Conservation (phyloP, 2,888 invertebrate species). For the Tenthredo amoena region DNA sequence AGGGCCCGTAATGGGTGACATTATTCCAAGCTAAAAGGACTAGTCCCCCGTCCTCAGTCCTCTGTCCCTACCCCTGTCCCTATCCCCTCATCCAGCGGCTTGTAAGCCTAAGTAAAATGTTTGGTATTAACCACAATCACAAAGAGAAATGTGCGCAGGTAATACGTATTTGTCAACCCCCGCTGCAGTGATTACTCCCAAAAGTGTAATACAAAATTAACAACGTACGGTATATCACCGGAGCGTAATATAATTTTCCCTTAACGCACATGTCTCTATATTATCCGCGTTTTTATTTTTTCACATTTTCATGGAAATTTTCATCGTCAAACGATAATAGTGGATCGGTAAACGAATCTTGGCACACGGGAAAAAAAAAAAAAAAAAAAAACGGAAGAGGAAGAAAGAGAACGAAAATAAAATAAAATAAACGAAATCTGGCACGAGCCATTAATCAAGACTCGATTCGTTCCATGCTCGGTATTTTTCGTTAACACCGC, state of each 20-base stretch:
- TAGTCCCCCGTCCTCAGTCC: constrained; percentile 39
- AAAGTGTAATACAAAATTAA: neutral
- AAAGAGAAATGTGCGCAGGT: constrained; percentile 7
- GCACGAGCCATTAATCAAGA: constrained; percentile 38
- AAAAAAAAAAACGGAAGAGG: too few relatives aligned
- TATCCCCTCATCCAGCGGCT: constrained; percentile 6
- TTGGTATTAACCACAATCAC: constrained; percentile 63
- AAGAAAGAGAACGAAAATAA: neutral
- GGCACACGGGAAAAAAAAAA: neutral
- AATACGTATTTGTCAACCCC: constrained; percentile 43
- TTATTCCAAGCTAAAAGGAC: constrained; percentile 70
- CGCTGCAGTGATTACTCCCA: constrained; percentile 29
- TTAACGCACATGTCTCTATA: neutral
- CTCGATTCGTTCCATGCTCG: constrained; percentile 43
- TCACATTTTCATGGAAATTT: neutral
- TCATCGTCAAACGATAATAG: neutral
- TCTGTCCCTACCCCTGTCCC: neutral
- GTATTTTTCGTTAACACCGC: constrained; percentile 14
- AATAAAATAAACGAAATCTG: constrained; percentile 13
- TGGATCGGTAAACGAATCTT: constrained; percentile 33
- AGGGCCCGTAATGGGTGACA: constrained; percentile 69
- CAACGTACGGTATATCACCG: neutral
- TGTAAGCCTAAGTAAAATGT: constrained; percentile 70
- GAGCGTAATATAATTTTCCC: neutral
- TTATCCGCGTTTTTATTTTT: neutral